Percentiles rank a stretch among this genome's conserved stretches.
phyloP scores from a whole-genome alignment of 2,888 invertebrate species.

The Pandemis cinnamomeana region DNA sequence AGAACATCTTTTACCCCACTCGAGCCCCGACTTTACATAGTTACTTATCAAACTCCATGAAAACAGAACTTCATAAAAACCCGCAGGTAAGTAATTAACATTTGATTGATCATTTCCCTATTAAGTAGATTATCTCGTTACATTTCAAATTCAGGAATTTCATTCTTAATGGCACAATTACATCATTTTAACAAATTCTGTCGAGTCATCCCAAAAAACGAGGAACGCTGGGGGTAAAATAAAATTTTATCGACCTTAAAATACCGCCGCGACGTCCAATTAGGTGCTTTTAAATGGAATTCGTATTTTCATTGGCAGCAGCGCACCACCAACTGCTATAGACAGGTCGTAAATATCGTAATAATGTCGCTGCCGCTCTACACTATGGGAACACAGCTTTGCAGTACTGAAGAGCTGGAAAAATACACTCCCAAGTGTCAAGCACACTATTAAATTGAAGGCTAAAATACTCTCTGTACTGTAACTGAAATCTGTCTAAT shows the following conservation, averaged over 20 bases:
- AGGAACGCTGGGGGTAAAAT: slow-evolving; percentile 18
- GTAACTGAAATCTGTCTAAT: too few relatives aligned
- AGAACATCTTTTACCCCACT: too few relatives aligned
- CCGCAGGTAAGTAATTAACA: neutral
- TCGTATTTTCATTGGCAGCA: slow-evolving; percentile 44
- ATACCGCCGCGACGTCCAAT: slow-evolving; percentile 38
- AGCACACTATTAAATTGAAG: too few relatives aligned
- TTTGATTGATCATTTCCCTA: neutral
- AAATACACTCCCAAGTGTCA: neutral
- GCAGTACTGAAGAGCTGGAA: neutral
- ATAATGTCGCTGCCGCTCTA: slow-evolving; percentile 36
- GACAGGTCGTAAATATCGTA: slow-evolving; percentile 48
- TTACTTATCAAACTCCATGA: neutral
- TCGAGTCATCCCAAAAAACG: slow-evolving; percentile 17
- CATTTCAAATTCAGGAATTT: slow-evolving; percentile 5
- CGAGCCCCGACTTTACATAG: too few relatives aligned
- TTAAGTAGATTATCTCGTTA: neutral
- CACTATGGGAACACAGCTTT: slow-evolving; percentile 30
- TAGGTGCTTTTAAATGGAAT: slow-evolving; percentile 43
- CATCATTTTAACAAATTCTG: slow-evolving; percentile 2
- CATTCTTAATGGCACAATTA: slow-evolving; percentile 15
- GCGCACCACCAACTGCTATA: slow-evolving; percentile 43
- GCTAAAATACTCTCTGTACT: neutral
- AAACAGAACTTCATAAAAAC: neutral
- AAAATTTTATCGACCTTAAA: slow-evolving; percentile 42